Conservation (phyloP, 2,113 vertebrate species). For the Cinclus cinclus region DNA sequence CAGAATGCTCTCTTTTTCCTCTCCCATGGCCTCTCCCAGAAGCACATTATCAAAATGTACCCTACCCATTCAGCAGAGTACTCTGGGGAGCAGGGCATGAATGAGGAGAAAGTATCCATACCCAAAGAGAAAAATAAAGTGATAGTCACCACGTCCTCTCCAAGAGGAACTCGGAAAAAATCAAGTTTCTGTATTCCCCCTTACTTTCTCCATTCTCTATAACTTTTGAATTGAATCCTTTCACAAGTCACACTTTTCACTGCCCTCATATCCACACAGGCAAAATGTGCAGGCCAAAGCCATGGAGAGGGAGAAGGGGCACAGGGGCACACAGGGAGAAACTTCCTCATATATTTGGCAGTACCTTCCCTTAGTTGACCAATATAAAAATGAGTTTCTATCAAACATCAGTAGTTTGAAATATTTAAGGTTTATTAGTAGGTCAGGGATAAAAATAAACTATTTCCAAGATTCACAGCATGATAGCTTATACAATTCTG, state of each 20-base stretch:
- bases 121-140: background rate
- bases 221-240: background rate
- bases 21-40: background rate
- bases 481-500: background rate
- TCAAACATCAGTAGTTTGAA: background rate
- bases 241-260: background rate
- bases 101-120: background rate
- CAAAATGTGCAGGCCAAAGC: background rate
- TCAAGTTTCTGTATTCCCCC: background rate
- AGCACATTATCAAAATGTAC: background rate
- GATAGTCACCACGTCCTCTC: fast-evolving
- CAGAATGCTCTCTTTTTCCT: background rate
- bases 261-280: background rate
- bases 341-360: background rate
- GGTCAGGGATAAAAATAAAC: background rate
- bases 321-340: background rate
- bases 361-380: background rate
- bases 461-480: background rate
- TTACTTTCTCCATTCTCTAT: background rate
- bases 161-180: background rate
- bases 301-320: background rate
- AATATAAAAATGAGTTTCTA: background rate
- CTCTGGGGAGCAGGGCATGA: background rate
- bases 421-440: background rate
- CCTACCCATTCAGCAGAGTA: background rate